Evolutionary conservation across 2,888 invertebrate genomes (phyloP).

Genomic region (Clistopyga incitator): DNA sequence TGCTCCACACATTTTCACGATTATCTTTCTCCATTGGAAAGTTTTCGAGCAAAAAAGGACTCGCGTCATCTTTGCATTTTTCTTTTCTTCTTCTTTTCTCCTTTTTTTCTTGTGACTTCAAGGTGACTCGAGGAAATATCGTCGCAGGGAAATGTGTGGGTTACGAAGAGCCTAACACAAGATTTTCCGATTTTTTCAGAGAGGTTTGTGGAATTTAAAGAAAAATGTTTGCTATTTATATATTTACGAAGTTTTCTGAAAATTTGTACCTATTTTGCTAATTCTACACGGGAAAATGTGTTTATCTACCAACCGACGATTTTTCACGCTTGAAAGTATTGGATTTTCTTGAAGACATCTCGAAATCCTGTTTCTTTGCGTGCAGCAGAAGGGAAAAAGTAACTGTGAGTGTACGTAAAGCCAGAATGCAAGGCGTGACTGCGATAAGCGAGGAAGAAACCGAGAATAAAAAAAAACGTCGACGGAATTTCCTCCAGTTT

Average conservation of each 20-base stretch:
- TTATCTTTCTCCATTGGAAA: background rate
- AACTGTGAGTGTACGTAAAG: background rate
- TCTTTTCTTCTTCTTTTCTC: conserved; percentile 9
- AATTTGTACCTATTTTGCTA: no score
- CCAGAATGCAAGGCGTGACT: conserved; percentile 8
- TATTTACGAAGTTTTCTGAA: no score
- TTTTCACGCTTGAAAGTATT: background rate
- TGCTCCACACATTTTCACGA: conserved; percentile 23
- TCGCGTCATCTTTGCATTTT: conserved; percentile 1
- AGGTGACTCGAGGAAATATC: background rate
- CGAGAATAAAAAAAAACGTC: background rate
- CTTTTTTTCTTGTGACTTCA: background rate
- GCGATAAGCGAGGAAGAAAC: conserved; percentile 24
- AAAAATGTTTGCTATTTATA: no score
- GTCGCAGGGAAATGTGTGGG: background rate
- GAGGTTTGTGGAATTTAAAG: background rate
- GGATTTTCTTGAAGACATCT: background rate
- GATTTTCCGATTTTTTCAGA: background rate
- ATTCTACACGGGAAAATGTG: no score
- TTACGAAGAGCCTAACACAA: background rate
- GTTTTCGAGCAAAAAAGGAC: background rate
- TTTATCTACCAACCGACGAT: background rate
- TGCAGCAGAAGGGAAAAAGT: background rate
- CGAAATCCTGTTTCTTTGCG: background rate
- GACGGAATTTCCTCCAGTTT: background rate